Evolutionary conservation across 2,797 vertebrate species (phyloP).

Genomic region (Otolemur crassicaudatus): DNA sequence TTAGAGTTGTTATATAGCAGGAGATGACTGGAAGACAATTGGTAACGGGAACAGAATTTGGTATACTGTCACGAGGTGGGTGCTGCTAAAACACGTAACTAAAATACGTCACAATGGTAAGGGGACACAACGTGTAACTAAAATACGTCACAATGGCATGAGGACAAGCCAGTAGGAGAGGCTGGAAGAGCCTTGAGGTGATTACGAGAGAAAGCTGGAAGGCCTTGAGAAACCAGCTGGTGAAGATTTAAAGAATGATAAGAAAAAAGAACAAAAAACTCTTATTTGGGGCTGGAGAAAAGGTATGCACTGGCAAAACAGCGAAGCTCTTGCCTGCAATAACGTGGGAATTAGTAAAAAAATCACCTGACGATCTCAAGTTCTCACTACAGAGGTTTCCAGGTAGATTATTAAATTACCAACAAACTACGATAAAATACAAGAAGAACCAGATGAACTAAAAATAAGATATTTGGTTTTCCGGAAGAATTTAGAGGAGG

Average conservation of each 20-base stretch:
- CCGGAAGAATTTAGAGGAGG: background rate
- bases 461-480: slow-evolving; percentile 20
- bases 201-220: background rate
- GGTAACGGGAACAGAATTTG: background rate
- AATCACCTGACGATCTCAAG: background rate
- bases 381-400: background rate
- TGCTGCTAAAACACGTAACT: background rate
- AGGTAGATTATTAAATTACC: background rate
- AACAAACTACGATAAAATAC: background rate
- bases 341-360: background rate
- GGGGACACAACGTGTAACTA: background rate
- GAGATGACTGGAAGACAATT: background rate
- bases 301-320: background rate
- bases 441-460: background rate
- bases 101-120: background rate
- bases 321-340: background rate
- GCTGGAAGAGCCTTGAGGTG: background rate
- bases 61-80: background rate
- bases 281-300: background rate
- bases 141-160: background rate
- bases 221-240: background rate
- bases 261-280: background rate
- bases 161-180: background rate
- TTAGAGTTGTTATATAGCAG: background rate
- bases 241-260: background rate